Evolutionary conservation across 2,113 vertebrate genomes (phyloP).

Genomic region (Gymnobelideus leadbeateri): DNA sequence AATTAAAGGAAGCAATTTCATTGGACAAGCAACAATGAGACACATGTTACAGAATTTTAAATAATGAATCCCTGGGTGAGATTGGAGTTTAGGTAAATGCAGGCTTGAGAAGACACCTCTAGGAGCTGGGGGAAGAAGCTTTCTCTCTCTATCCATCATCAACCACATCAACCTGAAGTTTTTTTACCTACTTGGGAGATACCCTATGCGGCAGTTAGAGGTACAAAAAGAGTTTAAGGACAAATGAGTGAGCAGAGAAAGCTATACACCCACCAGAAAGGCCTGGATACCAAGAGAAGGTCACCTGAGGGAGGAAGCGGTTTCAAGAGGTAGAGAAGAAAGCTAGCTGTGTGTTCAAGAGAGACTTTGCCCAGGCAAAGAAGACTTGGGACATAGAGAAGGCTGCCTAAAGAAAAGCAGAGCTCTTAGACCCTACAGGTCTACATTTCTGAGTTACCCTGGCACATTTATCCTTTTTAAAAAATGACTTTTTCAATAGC

Average conservation of each 20-base stretch:
- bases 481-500: no score
- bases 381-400: not conserved
- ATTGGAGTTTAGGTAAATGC: not conserved
- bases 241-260: not conserved
- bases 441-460: not conserved
- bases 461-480: not conserved
- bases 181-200: not conserved
- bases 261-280: not conserved
- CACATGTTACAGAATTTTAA: not conserved
- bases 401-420: not conserved
- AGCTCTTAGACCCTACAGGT: not conserved
- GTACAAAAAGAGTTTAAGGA: not conserved
- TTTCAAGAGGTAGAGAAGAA: not conserved
- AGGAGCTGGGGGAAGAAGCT: not conserved
- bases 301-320: not conserved
- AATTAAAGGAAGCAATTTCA: not conserved
- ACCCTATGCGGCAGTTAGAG: not conserved
- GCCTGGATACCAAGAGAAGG: not conserved
- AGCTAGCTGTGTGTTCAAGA: not conserved
- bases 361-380: not conserved
- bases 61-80: not conserved
- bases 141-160: not conserved
- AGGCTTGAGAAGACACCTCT: not conserved
- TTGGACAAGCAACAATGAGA: not conserved
- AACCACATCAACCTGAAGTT: not conserved